These are phyloP conservation scores for Ophioderma brevispina DNA, from an alignment of 35 echinoderm and acorn worm genomes.

Conservation along the genomic window DNA sequence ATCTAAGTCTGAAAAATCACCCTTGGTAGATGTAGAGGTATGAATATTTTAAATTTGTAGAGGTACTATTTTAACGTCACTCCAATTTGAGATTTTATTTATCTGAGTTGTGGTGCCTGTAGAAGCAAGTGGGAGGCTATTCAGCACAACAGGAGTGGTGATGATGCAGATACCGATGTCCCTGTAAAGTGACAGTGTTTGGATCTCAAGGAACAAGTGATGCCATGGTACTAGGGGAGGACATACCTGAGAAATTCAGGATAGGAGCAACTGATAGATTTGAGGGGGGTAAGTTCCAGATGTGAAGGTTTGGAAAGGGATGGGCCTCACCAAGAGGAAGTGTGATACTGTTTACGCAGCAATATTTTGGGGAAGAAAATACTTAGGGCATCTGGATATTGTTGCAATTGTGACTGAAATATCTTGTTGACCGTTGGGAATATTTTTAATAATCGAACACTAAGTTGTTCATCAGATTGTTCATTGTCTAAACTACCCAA, in stretches of 20 bases:
- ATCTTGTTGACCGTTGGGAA: no score
- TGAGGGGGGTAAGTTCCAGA: slow-evolving; percentile 6
- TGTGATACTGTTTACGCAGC: neutral
- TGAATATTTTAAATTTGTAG: neutral
- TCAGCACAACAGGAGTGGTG: neutral
- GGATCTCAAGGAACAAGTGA: slow-evolving; percentile 20
- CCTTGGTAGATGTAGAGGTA: no score
- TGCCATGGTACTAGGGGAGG: neutral
- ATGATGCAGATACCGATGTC: slow-evolving; percentile 20
- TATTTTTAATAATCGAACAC: no score
- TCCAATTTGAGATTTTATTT: neutral
- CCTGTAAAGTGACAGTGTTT: slow-evolving; percentile 45
- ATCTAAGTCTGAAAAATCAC: no score
- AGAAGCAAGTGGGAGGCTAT: slow-evolving; percentile 51
- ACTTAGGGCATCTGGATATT: no score
- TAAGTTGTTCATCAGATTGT: no score
- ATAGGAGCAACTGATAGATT: slow-evolving; percentile 58
- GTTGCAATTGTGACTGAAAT: no score
- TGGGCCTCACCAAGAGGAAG: neutral
- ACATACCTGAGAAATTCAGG: slow-evolving; percentile 25
- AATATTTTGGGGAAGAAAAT: no score
- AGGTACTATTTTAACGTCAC: no score
- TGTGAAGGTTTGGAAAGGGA: neutral
- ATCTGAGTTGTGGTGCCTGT: neutral
- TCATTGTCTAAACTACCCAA: no score